These are phyloP conservation scores for Leptinotarsa undecemlineata DNA, from an alignment of 1,140 invertebrate species.

Conservation along the genomic window DNA sequence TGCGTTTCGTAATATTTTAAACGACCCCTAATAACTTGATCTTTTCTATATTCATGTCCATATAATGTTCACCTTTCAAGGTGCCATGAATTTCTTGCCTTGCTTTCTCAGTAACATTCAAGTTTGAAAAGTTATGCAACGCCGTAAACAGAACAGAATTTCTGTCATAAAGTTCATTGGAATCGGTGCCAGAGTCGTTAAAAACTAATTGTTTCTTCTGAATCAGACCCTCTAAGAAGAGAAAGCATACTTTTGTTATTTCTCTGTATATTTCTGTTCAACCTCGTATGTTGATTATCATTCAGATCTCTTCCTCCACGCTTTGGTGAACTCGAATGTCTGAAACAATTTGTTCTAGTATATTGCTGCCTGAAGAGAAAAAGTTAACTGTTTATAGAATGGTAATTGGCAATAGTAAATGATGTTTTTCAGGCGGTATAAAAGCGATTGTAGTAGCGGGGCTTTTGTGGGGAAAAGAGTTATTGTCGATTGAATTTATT, in stretches of 20 bases:
- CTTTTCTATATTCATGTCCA: constrained; percentile 13
- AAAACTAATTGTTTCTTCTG: too few species aligned
- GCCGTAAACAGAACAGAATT: too few species aligned
- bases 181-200: too few species aligned
- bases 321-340: neutral
- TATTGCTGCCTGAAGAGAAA: neutral
- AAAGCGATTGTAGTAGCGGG: neutral
- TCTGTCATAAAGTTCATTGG: too few species aligned
- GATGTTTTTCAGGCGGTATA: neutral
- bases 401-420: constrained; percentile 6
- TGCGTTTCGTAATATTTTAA: too few species aligned
- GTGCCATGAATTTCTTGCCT: too few species aligned
- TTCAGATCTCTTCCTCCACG: neutral
- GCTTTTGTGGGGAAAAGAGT: too few species aligned
- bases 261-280: neutral
- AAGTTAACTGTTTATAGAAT: constrained; percentile 6
- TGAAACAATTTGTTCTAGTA: neutral
- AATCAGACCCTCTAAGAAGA: too few species aligned
- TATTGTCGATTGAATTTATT: too few species aligned
- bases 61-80: too few species aligned
- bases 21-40: constrained; percentile 30
- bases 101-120: too few species aligned
- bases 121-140: too few species aligned
- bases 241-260: neutral
- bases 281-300: constrained; percentile 18